phyloP scores from a whole-genome alignment of 2,113 vertebrate genomes.

The Sterrhoptilus dennistouni region DNA sequence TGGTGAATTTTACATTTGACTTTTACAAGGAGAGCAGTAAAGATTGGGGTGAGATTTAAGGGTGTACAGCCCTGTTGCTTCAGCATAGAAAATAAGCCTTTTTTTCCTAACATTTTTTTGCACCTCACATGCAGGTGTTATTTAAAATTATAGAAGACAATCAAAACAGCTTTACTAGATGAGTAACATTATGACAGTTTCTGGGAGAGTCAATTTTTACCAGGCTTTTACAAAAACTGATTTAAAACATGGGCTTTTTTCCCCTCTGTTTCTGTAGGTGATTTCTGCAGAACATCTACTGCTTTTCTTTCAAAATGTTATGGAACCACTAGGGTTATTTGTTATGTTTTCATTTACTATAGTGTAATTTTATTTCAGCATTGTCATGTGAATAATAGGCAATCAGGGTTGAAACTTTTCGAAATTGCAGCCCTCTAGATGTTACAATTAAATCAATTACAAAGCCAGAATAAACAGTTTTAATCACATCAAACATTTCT shows the following conservation, averaged over 20 bases:
- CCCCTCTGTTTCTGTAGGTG: neutral
- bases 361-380: conserved; percentile 65
- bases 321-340: conserved; percentile 57
- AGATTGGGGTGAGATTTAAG: neutral
- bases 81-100: neutral
- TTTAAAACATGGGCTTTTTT: conserved; percentile 15
- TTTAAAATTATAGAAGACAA: conserved; percentile 20
- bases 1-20: neutral
- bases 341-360: conserved; percentile 62
- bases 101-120: conserved; percentile 40
- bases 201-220: neutral
- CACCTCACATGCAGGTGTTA: conserved; percentile 6
- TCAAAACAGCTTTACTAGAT: conserved; percentile 1
- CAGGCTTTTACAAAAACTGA: neutral
- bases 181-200: neutral
- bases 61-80: neutral
- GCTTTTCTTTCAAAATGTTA: conserved; percentile 66
- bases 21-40: neutral
- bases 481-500: conserved; percentile 76
- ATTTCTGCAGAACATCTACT: conserved; percentile 50
- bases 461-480: conserved; percentile 73
- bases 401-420: conserved; percentile 75
- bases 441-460: conserved; percentile 79
- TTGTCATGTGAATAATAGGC: conserved; percentile 76
- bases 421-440: conserved; percentile 74